These are phyloP conservation scores for Acanthosepion lycidas DNA, from an alignment of 2,888 invertebrate species.

Conservation along the genomic window DNA sequence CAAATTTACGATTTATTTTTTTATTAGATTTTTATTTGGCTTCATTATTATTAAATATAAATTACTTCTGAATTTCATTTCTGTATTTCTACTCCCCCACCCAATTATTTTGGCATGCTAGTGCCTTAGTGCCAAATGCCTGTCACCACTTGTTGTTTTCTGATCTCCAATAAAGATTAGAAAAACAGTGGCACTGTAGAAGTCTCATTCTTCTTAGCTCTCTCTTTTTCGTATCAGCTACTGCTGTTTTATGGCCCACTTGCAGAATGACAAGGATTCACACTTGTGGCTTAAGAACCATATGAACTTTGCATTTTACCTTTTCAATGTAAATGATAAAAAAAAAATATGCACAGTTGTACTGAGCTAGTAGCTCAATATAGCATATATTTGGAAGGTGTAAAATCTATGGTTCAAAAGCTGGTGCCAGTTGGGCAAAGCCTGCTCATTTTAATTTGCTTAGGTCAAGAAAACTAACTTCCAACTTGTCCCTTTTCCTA, in stretches of 20 bases:
- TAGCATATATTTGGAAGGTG: not conserved
- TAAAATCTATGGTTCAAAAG: not conserved
- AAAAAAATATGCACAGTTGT: not conserved
- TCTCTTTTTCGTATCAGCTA: not conserved
- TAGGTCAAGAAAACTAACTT: not conserved
- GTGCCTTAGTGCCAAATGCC: conserved; percentile 15
- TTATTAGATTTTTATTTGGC: not conserved
- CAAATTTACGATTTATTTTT: not conserved
- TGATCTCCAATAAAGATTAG: not conserved
- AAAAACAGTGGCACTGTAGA: not conserved
- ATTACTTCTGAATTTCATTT: not conserved
- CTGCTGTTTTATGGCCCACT: conserved; percentile 13
- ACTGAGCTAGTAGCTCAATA: not conserved
- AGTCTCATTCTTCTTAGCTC: not conserved
- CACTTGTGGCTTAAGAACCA: not conserved
- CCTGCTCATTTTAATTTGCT: not conserved
- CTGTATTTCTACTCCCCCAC: not conserved
- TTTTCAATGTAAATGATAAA: no score
- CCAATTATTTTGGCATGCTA: not conserved
- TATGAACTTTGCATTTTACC: not conserved
- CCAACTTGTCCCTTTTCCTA: not conserved
- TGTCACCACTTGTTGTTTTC: not conserved
- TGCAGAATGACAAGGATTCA: conserved; percentile 33
- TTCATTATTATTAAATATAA: not conserved
- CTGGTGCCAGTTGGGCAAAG: not conserved